phyloP scores from a whole-genome alignment of 2,888 invertebrate genomes.

The Crematogaster levior region DNA sequence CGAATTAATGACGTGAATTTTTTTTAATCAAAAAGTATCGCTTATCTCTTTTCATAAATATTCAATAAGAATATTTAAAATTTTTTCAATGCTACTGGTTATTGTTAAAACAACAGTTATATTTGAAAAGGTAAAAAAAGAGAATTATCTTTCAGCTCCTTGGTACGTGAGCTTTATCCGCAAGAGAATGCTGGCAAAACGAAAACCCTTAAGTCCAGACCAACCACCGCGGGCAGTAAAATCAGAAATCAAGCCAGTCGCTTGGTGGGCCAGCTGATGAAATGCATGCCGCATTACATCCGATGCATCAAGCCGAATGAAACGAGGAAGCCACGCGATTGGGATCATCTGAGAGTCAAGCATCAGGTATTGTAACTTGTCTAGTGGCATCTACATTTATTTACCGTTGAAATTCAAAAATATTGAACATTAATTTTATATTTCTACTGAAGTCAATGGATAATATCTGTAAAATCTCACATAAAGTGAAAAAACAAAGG shows the following conservation, averaged over 20 bases:
- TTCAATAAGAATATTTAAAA: background rate
- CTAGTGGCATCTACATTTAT: background rate
- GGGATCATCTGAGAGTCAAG: slow-evolving; percentile 89
- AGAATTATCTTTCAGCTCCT: slow-evolving; percentile 84
- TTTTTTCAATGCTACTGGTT: background rate
- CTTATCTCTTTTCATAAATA: background rate
- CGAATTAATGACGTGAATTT: background rate
- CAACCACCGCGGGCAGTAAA: slow-evolving; percentile 89
- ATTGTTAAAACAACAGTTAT: background rate
- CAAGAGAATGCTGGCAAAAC: slow-evolving; percentile 85
- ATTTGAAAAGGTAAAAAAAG: background rate
- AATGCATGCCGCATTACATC: slow-evolving; percentile 90
- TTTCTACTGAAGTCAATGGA: background rate
- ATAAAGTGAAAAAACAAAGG: background rate
- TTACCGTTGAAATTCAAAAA: background rate
- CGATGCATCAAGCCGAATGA: slow-evolving; percentile 91
- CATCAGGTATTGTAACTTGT: slow-evolving; percentile 84
- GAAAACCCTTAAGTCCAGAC: slow-evolving; percentile 86
- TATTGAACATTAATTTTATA: background rate
- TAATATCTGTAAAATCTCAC: background rate
- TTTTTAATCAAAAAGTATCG: background rate
- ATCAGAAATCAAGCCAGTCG: slow-evolving; percentile 90
- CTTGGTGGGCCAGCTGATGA: slow-evolving; percentile 89
- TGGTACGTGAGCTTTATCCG: slow-evolving; percentile 88
- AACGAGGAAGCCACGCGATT: slow-evolving; percentile 89